Evolutionary conservation across 1,140 invertebrate species (phyloP).

Genomic region (Camponotus floridanus): DNA sequence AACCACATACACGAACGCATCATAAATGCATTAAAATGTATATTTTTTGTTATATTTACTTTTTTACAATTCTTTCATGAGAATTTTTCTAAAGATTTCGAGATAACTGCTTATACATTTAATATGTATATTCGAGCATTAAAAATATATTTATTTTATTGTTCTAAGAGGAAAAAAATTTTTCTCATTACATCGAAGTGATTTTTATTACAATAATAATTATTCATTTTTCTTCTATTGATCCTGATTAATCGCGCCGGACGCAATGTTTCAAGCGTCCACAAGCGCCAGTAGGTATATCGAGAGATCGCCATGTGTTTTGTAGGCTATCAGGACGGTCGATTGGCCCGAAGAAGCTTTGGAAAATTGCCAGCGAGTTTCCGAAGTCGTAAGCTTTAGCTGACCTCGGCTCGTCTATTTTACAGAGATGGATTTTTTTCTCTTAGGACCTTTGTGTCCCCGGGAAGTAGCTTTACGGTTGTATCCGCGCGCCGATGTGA

Average conservation of each 20-base stretch:
- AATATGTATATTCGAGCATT: neutral
- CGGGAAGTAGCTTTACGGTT: constrained; percentile 33
- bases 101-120: neutral
- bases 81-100: too few species aligned
- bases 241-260: constrained; percentile 20
- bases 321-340: constrained; percentile 62
- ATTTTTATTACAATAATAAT: neutral
- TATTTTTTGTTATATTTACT: too few species aligned
- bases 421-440: constrained; percentile 68
- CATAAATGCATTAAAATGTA: neutral
- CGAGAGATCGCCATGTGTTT: constrained; percentile 61
- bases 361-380: constrained; percentile 65
- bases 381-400: constrained; percentile 65
- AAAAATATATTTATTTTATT: neutral
- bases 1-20: neutral
- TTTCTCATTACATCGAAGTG: neutral
- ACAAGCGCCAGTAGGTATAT: constrained; percentile 39
- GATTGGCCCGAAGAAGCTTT: constrained; percentile 66
- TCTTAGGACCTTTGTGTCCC: constrained; percentile 49
- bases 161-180: neutral
- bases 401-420: constrained; percentile 67
- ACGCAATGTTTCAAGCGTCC: constrained; percentile 25
- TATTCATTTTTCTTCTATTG: neutral
- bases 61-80: too few species aligned
- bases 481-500: constrained; percentile 47